These are phyloP conservation scores for Haemorhous mexicanus DNA, from an alignment of 2,113 vertebrate genomes.

Conservation along the genomic window DNA sequence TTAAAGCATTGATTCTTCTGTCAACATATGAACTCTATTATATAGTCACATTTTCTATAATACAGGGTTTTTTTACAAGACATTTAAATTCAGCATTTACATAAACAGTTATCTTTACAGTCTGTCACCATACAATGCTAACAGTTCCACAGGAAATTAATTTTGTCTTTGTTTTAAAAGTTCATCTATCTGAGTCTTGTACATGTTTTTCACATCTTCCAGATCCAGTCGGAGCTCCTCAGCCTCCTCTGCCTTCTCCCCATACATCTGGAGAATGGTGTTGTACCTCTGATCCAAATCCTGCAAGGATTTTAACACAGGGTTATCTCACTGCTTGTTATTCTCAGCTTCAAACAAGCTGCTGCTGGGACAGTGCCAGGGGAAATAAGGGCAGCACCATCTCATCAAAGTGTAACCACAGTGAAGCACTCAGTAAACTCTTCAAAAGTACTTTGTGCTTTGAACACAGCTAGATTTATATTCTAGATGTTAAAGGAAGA, in stretches of 20 bases:
- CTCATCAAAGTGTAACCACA: background rate
- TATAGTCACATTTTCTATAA: constrained; percentile 67
- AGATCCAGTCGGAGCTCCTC: constrained; percentile 94
- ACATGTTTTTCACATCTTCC: constrained; percentile 98
- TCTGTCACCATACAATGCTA: constrained; percentile 6
- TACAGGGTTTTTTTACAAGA: constrained; percentile 68
- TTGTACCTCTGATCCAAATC: constrained; percentile 98
- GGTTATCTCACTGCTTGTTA: background rate
- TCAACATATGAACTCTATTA: constrained; percentile 54
- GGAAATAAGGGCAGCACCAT: background rate
- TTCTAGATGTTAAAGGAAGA: background rate
- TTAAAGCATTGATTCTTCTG: constrained; percentile 60
- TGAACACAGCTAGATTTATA: background rate
- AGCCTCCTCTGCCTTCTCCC: constrained; percentile 97
- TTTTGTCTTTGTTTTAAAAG: constrained; percentile 83
- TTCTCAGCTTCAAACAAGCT: background rate
- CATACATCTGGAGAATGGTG: constrained; percentile 99
- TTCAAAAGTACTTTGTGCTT: background rate
- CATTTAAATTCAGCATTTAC: constrained; percentile 64
- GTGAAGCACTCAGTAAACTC: background rate
- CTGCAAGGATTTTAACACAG: constrained; percentile 67
- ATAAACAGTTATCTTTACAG: constrained; percentile 60
- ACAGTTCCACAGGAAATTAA: constrained; percentile 54
- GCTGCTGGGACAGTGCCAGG: background rate
- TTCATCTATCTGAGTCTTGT: constrained; percentile 97